Base-by-base conservation (phyloP, 2,888 invertebrate species). In the Phalera bucephala region DNA sequence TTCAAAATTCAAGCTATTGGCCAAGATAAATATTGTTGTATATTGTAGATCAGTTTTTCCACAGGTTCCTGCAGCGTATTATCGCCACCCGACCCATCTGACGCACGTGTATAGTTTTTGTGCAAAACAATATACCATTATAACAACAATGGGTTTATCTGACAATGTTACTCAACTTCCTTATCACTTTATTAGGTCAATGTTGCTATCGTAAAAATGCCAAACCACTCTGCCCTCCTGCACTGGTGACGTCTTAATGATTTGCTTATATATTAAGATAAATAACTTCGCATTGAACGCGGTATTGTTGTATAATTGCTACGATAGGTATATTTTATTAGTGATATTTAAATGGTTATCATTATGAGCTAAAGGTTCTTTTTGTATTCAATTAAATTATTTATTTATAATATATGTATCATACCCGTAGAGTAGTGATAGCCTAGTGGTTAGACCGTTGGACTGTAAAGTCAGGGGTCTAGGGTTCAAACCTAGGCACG, bases 121-220 rank as follows among this genome's bases (percentile, higher is more conserved):
- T 12, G 2, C 13, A 13, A 23, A 35, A 19, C 19, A 30, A 17
- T 29, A 23, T 25, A 12, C 21, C 28, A 32, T 47, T 42, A 53
- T 48, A 54, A 59, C 40, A 54, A 59, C 45, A 49, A 46, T 54
- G 31, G 37, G 25, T 40, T 50, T 52, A 55, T 57, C 52, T 27
- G 12, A 7, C 36, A 25, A 19, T 39, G 44, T 53, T 54, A 53
- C 49, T 41, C 48, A 45, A 50, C 50, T 52, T 57, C 56, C 53
- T 48, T 59, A 63, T 58, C 57, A 36, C 29, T 53, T 52, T 48
- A 66, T 37, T 64, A 31, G 67, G 69, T 70, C 69, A 70, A 68
- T 56, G 52, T 55, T 52, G 50, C 31, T 32, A 22, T 21, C 38
- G 50, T 50, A 47, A 57, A 42, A 38, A 39, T 32, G 29, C 36